Evolutionary conservation across 2,888 invertebrate genomes (phyloP).

Genomic region (Drosophila nr. perissopoda): DNA sequence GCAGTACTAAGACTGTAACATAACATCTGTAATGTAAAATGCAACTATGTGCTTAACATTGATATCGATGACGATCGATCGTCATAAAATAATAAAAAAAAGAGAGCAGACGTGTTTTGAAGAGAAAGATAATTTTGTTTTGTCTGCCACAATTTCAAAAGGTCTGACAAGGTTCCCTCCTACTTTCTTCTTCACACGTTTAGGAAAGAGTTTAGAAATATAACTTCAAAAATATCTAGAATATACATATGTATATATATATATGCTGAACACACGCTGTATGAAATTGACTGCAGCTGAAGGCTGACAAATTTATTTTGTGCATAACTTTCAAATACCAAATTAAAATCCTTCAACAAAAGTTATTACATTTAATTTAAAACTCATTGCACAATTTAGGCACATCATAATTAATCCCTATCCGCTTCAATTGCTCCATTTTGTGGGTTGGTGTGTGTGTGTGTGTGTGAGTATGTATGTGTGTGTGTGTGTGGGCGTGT

Average conservation of each 20-base stretch:
- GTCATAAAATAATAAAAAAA: too few relatives aligned
- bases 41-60: too few relatives aligned
- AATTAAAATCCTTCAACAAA: slow-evolving; percentile 82
- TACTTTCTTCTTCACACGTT: not conserved
- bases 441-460: slow-evolving; percentile 26
- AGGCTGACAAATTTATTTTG: slow-evolving; percentile 70
- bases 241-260: not conserved
- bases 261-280: not conserved
- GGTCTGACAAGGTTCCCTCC: not conserved
- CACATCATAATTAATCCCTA: slow-evolving; percentile 83
- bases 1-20: too few relatives aligned
- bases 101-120: too few relatives aligned
- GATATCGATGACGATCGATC: too few relatives aligned
- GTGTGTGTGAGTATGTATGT: slow-evolving; percentile 11
- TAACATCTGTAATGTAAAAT: too few relatives aligned
- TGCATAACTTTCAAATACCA: slow-evolving; percentile 77
- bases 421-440: slow-evolving; percentile 44
- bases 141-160: not conserved
- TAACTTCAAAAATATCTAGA: not conserved
- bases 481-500: slow-evolving; percentile 15
- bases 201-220: not conserved
- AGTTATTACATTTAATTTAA: slow-evolving; percentile 83
- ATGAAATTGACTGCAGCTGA: slow-evolving; percentile 2
- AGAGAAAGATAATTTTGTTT: too few relatives aligned
- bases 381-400: slow-evolving; percentile 72